Conservation (phyloP, 2,888 invertebrate genomes). For the Liodrosophila aerea region DNA sequence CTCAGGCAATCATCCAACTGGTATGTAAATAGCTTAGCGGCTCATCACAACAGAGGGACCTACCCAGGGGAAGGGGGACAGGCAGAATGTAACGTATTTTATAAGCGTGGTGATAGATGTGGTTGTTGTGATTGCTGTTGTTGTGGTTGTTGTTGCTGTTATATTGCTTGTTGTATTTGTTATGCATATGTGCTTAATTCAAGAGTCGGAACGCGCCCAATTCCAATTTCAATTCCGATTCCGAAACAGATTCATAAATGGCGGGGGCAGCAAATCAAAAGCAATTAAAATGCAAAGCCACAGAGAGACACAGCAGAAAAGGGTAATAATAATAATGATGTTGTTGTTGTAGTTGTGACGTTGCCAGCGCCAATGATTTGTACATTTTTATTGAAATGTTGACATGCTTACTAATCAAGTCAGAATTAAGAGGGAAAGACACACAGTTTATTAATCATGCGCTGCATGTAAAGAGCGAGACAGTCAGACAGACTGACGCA, state of each 20-base stretch:
- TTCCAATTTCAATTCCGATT: constrained; percentile 48
- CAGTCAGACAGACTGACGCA: not conserved
- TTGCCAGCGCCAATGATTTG: constrained; percentile 58
- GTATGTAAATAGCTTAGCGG: constrained; percentile 32
- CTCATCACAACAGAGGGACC: constrained; percentile 1
- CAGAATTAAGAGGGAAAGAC: constrained; percentile 55
- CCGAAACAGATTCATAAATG: constrained; percentile 48
- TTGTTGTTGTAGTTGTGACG: constrained; percentile 38
- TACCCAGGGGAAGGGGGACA: constrained; percentile 5
- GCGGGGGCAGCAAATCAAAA: constrained; percentile 69
- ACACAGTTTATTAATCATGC: constrained; percentile 68
- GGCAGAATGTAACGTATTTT: constrained; percentile 29
- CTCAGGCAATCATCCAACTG: constrained; percentile 21
- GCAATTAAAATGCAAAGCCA: constrained; percentile 77
- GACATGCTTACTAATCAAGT: constrained; percentile 75
- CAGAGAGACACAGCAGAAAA: constrained; percentile 38
- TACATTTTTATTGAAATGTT: constrained; percentile 63
- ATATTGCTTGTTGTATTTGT: constrained; percentile 5
- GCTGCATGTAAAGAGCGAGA: constrained; percentile 38
- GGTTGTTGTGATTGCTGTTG: constrained; percentile 21
- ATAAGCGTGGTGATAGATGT: not conserved
- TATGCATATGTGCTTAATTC: constrained; percentile 57
- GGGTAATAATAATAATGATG: constrained; percentile 31
- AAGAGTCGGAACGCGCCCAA: constrained; percentile 65
- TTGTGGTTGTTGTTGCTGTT: constrained; percentile 7